Conservation (phyloP, 2,888 invertebrate genomes). For the Cryptocephalus primarius region DNA sequence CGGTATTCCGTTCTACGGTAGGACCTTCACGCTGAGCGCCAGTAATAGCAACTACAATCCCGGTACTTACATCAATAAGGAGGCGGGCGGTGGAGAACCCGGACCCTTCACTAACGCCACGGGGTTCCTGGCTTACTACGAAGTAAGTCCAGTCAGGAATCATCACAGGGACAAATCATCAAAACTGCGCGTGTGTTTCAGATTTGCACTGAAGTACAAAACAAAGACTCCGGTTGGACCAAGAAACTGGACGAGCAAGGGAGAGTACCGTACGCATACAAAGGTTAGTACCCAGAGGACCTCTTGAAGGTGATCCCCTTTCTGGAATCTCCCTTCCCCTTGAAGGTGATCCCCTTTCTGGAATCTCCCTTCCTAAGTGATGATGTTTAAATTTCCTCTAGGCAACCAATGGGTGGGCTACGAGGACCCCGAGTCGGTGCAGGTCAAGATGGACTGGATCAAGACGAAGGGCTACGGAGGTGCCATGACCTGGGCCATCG, state of each 20-base stretch:
- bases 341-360: no score
- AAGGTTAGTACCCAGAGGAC: constrained; percentile 42
- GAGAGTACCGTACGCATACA: constrained; percentile 75
- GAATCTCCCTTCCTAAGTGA: no score
- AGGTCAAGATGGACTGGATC: constrained; percentile 85
- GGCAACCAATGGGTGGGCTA: constrained; percentile 85
- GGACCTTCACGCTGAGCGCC: constrained; percentile 70
- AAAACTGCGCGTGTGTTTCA: constrained; percentile 23
- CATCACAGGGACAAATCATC: no score
- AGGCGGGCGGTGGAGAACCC: constrained; percentile 77
- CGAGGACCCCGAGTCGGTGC: constrained; percentile 68
- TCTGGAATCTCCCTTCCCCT: no score
- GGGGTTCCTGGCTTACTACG: constrained; percentile 80
- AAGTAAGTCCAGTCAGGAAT: constrained; percentile 42
- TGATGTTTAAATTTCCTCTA: constrained; percentile 12
- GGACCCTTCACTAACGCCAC: constrained; percentile 80
- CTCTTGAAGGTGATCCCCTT: no score
- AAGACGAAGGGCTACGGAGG: constrained; percentile 73
- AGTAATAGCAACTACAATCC: constrained; percentile 74
- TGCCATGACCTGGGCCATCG: constrained; percentile 88
- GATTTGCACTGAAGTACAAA: constrained; percentile 69
- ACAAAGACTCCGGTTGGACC: constrained; percentile 65
- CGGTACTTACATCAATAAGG: constrained; percentile 83
- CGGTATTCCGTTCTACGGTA: constrained; percentile 82
- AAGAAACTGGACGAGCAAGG: constrained; percentile 75